Base-by-base conservation (phyloP, 2,888 invertebrate genomes). In the Scaptomyza tumidula region DNA sequence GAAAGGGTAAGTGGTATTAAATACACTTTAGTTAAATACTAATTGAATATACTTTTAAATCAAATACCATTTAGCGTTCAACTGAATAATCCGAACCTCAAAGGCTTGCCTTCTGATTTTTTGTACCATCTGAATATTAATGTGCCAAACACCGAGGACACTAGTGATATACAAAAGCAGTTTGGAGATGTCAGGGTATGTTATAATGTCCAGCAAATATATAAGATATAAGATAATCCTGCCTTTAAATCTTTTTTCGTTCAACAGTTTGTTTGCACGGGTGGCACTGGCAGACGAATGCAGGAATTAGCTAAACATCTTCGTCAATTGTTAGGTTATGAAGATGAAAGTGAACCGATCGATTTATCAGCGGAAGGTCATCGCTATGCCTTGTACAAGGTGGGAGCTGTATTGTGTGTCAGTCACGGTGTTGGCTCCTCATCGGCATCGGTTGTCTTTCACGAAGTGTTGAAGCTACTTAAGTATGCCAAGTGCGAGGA, bases 401-500 rank as follows among this genome's bases (percentile, higher is more conserved):
- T 98, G 65, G 92, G 92, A 0, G 90, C 90, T 0, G 89, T 92
- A 0, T 52, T 92, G 7, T 91, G 91, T 53, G 90, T 87, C 11
- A 92, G 92, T 37, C 99, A 99, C 90, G 99, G 99, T 29, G 98
- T 99, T 96, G 99, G 99, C 2, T 96, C 97, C 66, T 97, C 99
- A 0, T 98, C 99, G 0, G 95, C 98, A 72, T 97, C 97, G n/a
- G 98, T 99, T 71, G 93, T 99, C 55, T 94, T 99, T n/a, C 98
- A 99, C 91, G 99, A 99, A 93, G 93, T 98, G 57, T 96, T 99
- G 86, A 99, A 99, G 93, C 93, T 99, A 80, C 96, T 99, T 94
- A 95, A 95, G 90, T 96, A 97, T 89, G 98, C 99, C n/a, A 95
- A 94, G 89, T 96, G 95, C 62, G 94, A 93, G 56, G 97, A 97